Base-by-base conservation (phyloP, 1,140 invertebrate genomes). In the Drosophila tristis region DNA sequence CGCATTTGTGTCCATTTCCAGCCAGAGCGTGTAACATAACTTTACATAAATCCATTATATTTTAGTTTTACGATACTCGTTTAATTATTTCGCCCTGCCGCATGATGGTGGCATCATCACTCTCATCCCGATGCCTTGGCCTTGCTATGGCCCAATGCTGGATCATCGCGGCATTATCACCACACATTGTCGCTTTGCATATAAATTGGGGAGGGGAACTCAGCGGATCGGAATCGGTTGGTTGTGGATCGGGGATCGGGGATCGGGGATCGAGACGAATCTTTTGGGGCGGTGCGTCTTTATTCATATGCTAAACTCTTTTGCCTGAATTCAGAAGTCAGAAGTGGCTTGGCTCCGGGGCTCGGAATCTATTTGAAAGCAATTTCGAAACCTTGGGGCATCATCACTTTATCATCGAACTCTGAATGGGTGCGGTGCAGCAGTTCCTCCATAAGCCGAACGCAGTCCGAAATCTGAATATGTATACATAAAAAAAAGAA, bases 271-370 rank as follows among this genome's bases (percentile, higher is more conserved):
- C 20, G 20, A 26, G 59, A 20, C 59, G 50, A 67, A 23, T 54
- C 62, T 67, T 67, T 61, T 44, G 54, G 35, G 35, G 61, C 47
- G 57, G 51, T 49, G 59, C 48, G 60, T 47, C 43, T 81, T 81
- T 82, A 86, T 86, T 82, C 79, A 89, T 87, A 86, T 89, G 82
- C 78, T 82, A 86, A 86, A 82, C 57, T 80, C 78, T 53, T 57
- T 11, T 56, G 55, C 50, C 59, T 51, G 57, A 86, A 81, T 75
- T 78, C 82, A 84, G 80, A 78, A 84, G 80, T 79, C 75, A 55
- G 70, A 86, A 84, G 75, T 84, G 71, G 62, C 60, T 75, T 59
- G 68, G 73, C 73, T 68, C 50, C 53, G 71, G 48, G 72, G 63
- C 71, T 53, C 29, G 73, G 74, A 56, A 44, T 78, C 73, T 86